Evolutionary conservation across 2,113 vertebrate species (phyloP).

Genomic region (Cheilinus undulatus): DNA sequence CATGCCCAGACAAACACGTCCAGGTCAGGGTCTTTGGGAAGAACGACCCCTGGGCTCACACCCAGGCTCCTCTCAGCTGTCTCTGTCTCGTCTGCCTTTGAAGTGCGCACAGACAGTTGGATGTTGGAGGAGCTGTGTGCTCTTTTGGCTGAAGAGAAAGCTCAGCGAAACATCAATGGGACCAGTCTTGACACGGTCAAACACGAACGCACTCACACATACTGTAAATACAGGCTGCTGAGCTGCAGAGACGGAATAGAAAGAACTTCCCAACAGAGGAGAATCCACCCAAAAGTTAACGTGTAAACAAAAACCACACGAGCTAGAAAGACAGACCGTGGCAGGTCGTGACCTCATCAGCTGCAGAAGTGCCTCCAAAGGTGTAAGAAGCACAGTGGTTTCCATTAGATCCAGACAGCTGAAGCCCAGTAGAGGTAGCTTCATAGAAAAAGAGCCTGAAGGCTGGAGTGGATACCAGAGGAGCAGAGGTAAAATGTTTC

Average conservation of each 20-base stretch:
- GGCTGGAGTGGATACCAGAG: slow-evolving; percentile 36
- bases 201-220: not conserved
- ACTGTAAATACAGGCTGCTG: slow-evolving; percentile 31
- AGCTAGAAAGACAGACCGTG: slow-evolving; percentile 31
- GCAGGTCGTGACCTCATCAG: slow-evolving; percentile 64
- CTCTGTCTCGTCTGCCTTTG: slow-evolving; percentile 66
- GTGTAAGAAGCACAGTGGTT: slow-evolving; percentile 31
- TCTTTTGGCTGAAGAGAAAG: slow-evolving; percentile 51
- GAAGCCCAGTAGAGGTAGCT: slow-evolving; percentile 32
- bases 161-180: slow-evolving; percentile 62
- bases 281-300: slow-evolving; percentile 41
- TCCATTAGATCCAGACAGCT: slow-evolving; percentile 46
- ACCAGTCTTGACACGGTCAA: slow-evolving; percentile 52
- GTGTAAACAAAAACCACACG: slow-evolving; percentile 67
- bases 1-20: slow-evolving; percentile 14
- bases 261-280: slow-evolving; percentile 21
- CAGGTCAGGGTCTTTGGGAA: slow-evolving; percentile 56
- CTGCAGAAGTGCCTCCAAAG: slow-evolving; percentile 32
- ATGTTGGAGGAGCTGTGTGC: slow-evolving; percentile 49
- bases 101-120: slow-evolving; percentile 66
- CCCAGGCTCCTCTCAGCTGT: slow-evolving; percentile 54
- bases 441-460: slow-evolving; percentile 37
- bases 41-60: slow-evolving; percentile 46
- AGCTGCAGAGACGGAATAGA: slow-evolving; percentile 24
- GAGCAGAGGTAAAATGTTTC: slow-evolving; percentile 31